These are phyloP conservation scores for Drosophila santomea DNA, from an alignment of 1,140 invertebrate genomes.

Conservation along the genomic window DNA sequence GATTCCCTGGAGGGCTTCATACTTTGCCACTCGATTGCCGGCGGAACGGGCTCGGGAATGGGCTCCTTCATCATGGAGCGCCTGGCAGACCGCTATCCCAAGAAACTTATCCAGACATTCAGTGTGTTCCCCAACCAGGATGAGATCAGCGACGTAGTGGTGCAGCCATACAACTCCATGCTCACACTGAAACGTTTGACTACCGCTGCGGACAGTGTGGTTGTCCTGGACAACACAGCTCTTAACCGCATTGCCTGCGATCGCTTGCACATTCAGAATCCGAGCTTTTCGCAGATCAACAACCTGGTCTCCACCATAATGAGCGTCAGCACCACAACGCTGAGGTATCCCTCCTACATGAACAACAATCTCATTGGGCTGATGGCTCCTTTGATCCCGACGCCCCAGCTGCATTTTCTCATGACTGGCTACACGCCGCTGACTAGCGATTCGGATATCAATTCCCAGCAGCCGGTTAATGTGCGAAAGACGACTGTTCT, in stretches of 20 bases:
- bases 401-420: slow-evolving; percentile 98
- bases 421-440: slow-evolving; percentile 99
- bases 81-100: slow-evolving; percentile 97
- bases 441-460: slow-evolving; percentile 90
- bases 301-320: slow-evolving; percentile 99
- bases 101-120: slow-evolving; percentile 99
- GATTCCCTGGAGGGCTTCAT: slow-evolving; percentile 99
- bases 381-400: slow-evolving; percentile 98
- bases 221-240: slow-evolving; percentile 98
- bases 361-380: slow-evolving; percentile 99
- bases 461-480: slow-evolving; percentile 54
- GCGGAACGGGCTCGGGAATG: slow-evolving; percentile 99
- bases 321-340: slow-evolving; percentile 98
- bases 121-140: slow-evolving; percentile 99
- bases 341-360: slow-evolving; percentile 99
- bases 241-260: slow-evolving; percentile 98
- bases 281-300: slow-evolving; percentile 98
- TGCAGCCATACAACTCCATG: slow-evolving; percentile 99
- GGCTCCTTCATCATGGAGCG: slow-evolving; percentile 98
- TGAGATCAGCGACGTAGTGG: slow-evolving; percentile 99
- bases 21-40: slow-evolving; percentile 99
- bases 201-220: slow-evolving; percentile 98
- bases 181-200: slow-evolving; percentile 98
- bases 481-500: slow-evolving; percentile 82
- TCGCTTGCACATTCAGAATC: slow-evolving; percentile 96